A percentile compares a stretch with the other conserved stretches of the same genome.
These are phyloP conservation scores for Scotopteryx bipunctaria DNA, from an alignment of 2,888 invertebrate species.

Conservation along the genomic window DNA sequence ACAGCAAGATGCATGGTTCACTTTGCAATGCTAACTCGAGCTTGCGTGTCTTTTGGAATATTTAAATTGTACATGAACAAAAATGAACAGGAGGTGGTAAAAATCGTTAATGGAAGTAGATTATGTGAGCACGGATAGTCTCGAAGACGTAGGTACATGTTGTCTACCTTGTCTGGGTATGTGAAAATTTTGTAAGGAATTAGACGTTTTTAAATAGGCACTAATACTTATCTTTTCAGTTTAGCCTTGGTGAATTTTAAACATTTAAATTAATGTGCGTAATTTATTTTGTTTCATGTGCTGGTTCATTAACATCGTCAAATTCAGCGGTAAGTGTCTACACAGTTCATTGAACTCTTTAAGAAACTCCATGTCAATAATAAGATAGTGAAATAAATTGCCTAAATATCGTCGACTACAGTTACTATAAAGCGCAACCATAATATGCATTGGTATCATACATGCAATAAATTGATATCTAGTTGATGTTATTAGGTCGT, in stretches of 20 bases:
- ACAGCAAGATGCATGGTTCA: slow-evolving; percentile 54
- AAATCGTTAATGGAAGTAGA: slow-evolving; percentile 60
- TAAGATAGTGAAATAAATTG: background rate
- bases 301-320: slow-evolving; percentile 47
- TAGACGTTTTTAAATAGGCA: background rate
- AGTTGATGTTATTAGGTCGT: slow-evolving; percentile 73
- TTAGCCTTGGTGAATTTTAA: background rate
- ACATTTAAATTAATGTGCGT: slow-evolving; percentile 14
- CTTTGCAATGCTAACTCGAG: slow-evolving; percentile 47
- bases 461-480: slow-evolving; percentile 56
- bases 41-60: slow-evolving; percentile 49
- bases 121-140: slow-evolving; percentile 67
- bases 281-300: slow-evolving; percentile 72
- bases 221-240: background rate
- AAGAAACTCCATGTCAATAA: background rate
- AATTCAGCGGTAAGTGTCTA: slow-evolving; percentile 69
- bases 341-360: background rate
- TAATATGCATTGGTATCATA: slow-evolving; percentile 47
- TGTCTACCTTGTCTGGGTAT: slow-evolving; percentile 74
- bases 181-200: slow-evolving; percentile 32
- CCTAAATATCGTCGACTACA: slow-evolving; percentile 1
- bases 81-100: slow-evolving; percentile 30
- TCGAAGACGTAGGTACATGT: slow-evolving; percentile 72
- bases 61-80: slow-evolving; percentile 41
- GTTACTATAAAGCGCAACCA: slow-evolving; percentile 29